phyloP scores from a whole-genome alignment of 2,888 invertebrate genomes.

The Nycteola revayana region DNA sequence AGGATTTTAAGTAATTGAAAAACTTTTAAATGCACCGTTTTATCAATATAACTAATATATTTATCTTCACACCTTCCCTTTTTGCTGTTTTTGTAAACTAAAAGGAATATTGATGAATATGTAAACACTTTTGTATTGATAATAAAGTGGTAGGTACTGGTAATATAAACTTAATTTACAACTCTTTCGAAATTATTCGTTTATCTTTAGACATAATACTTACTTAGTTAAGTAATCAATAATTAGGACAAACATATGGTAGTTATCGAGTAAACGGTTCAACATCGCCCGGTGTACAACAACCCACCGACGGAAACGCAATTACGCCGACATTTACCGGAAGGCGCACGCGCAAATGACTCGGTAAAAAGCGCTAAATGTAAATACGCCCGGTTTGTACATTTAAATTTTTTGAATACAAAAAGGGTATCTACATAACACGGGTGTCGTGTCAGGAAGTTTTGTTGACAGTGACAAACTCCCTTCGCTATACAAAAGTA shows the following conservation, averaged over 20 bases:
- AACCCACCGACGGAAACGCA: slow-evolving; percentile 35
- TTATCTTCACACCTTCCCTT: too few species aligned
- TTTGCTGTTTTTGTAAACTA: too few species aligned
- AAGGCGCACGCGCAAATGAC: slow-evolving; percentile 31
- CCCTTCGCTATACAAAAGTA: slow-evolving; percentile 7
- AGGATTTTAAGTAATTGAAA: too few species aligned
- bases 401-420: slow-evolving; percentile 22
- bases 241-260: slow-evolving; percentile 33
- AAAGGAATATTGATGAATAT: too few species aligned
- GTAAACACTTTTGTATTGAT: too few species aligned
- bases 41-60: too few species aligned
- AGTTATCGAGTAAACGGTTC: slow-evolving; percentile 34
- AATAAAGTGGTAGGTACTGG: too few species aligned
- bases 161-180: too few species aligned
- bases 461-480: slow-evolving; percentile 19
- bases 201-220: too few species aligned
- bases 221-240: slow-evolving; percentile 38
- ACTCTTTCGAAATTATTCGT: too few species aligned
- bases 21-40: too few species aligned
- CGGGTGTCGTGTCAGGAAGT: slow-evolving; percentile 9
- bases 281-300: slow-evolving; percentile 26
- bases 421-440: slow-evolving; percentile 5
- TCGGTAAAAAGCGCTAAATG: slow-evolving; percentile 28
- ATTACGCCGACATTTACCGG: slow-evolving; percentile 43
- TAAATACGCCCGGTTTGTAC: slow-evolving; percentile 19